phyloP scores from a whole-genome alignment of 2,797 vertebrate genomes.

The Meda fulgida region DNA sequence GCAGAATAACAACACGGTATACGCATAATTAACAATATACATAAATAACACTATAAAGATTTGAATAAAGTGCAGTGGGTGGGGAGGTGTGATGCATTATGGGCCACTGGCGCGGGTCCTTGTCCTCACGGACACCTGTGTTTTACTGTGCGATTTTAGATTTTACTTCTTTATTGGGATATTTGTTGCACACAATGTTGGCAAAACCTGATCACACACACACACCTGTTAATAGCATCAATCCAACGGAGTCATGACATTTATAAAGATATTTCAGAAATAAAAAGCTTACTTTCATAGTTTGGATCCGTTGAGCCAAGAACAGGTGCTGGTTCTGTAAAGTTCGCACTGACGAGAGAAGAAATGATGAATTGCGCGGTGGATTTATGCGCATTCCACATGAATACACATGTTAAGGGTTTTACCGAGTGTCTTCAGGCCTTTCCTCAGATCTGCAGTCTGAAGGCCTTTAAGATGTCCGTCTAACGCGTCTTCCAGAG shows the following conservation, averaged over 20 bases:
- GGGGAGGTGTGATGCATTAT: no score
- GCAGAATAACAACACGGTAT: not conserved
- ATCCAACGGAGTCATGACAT: no score
- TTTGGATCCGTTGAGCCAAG: conserved; percentile 70
- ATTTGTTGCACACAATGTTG: not conserved
- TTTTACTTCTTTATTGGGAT: not conserved
- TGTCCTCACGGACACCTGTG: no score
- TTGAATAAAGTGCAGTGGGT: no score
- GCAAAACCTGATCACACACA: not conserved
- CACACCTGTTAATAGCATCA: no score
- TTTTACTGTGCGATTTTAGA: not conserved
- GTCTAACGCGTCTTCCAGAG: conserved; percentile 63
- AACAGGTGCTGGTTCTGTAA: conserved; percentile 66
- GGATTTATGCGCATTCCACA: not conserved
- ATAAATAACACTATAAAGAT: no score
- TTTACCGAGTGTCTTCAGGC: conserved; percentile 72
- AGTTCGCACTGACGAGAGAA: conserved; percentile 67
- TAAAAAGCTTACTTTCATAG: conserved; percentile 69
- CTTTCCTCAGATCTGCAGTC: conserved; percentile 69
- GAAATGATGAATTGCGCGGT: not conserved
- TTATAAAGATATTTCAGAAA: not conserved
- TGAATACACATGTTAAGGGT: not conserved
- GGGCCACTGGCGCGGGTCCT: no score
- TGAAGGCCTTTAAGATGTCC: conserved; percentile 63
- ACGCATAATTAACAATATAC: no score